These are phyloP conservation scores for Amphiura filiformis DNA, from an alignment of 35 echinoderm and acorn worm species.

Conservation along the genomic window DNA sequence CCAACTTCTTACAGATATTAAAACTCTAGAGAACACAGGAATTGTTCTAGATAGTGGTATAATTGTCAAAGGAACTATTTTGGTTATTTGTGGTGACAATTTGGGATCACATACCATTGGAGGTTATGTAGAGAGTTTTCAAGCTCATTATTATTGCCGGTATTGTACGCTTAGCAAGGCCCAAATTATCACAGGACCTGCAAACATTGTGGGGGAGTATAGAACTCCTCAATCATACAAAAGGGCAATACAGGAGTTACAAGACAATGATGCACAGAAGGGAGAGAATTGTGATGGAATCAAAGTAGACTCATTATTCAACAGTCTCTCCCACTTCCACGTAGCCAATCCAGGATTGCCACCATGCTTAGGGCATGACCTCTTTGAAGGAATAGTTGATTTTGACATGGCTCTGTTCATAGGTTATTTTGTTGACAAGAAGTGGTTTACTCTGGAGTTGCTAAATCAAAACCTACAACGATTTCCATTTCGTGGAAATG, in stretches of 20 bases:
- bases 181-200: conserved; percentile 21
- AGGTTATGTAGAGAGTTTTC: conserved; percentile 50
- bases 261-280: background rate
- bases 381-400: conserved; percentile 52
- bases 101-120: conserved; percentile 59
- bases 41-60: background rate
- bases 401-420: conserved; percentile 53
- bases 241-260: background rate
- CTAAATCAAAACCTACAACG: conserved; percentile 38
- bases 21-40: conserved; percentile 25
- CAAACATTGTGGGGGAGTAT: conserved; percentile 12
- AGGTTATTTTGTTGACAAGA: conserved; percentile 45
- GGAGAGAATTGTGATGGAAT: conserved; percentile 12
- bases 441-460: conserved; percentile 41
- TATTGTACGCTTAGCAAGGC: conserved; percentile 20
- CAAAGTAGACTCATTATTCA: conserved; percentile 42
- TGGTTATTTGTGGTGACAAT: conserved; percentile 57
- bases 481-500: conserved; percentile 28
- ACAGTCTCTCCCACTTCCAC: conserved; percentile 46
- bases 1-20: conserved; percentile 34
- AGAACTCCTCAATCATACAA: conserved; percentile 14
- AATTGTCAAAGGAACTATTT: background rate
- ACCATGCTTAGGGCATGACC: conserved; percentile 61
- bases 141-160: conserved; percentile 23
- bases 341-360: conserved; percentile 45